Percentiles rank a stretch among this genome's conserved stretches.
Conservation (phyloP, 2,888 invertebrate species). For the Pristionchus mayeri region DNA sequence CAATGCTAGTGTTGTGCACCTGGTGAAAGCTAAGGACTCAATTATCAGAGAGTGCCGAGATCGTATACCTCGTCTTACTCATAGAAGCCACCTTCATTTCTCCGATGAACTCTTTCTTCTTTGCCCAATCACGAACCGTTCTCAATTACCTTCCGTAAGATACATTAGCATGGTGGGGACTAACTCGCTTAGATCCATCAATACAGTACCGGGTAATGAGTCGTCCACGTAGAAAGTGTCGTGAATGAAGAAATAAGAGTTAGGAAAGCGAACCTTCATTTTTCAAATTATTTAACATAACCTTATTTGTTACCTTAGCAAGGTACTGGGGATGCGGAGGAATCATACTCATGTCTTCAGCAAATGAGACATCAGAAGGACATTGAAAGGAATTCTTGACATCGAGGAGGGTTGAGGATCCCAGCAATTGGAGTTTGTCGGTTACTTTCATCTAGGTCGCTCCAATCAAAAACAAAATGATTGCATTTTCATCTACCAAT, state of each 20-base stretch:
- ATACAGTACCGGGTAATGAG: conserved; percentile 78
- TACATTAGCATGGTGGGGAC: no score
- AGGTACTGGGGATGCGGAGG: conserved; percentile 15
- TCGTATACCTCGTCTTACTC: conserved; percentile 53
- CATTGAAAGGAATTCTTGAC: conserved; percentile 87
- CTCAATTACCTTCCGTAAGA: no score
- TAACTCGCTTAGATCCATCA: conserved; percentile 50
- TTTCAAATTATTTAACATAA: not conserved
- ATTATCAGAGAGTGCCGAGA: not conserved
- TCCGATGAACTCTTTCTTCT: conserved; percentile 77
- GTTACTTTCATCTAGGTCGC: conserved; percentile 68
- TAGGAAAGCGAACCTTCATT: conserved; percentile 81
- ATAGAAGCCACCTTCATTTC: conserved; percentile 79
- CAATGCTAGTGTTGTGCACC: no score
- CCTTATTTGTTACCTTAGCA: not conserved
- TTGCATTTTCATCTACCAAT: conserved; percentile 51
- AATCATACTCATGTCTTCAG: conserved; percentile 75
- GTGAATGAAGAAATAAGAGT: conserved; percentile 87
- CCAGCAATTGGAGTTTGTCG: conserved; percentile 82
- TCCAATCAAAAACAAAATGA: not conserved
- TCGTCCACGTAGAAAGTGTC: conserved; percentile 87
- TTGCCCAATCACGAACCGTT: conserved; percentile 81
- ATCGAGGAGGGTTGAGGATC: conserved; percentile 83
- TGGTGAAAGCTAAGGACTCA: no score
- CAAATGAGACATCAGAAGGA: conserved; percentile 81